These are phyloP conservation scores for Drosophila meridionalis DNA, from an alignment of 2,888 invertebrate species.

Conservation along the genomic window DNA sequence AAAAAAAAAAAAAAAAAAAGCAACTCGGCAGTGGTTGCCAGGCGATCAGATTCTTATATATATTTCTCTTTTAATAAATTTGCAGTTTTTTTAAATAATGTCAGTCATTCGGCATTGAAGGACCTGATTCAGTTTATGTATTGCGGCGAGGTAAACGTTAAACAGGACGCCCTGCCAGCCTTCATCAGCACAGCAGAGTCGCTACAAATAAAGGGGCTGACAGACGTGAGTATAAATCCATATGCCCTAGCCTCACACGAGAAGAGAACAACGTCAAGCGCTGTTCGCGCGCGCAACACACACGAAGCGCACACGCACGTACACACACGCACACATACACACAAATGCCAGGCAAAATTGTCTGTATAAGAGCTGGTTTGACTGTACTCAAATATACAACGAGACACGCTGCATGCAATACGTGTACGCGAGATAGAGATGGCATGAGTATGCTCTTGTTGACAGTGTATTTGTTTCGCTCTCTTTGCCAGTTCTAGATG, in stretches of 20 bases:
- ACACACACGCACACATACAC: slow-evolving; percentile 15
- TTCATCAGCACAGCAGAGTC: slow-evolving; percentile 91
- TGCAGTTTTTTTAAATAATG: slow-evolving; percentile 89
- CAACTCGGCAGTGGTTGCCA: not conserved
- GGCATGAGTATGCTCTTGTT: slow-evolving; percentile 1
- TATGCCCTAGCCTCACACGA: slow-evolving; percentile 9
- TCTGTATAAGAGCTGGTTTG: slow-evolving; percentile 69
- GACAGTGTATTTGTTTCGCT: slow-evolving; percentile 46
- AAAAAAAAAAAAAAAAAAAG: not conserved
- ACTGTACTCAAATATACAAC: slow-evolving; percentile 65
- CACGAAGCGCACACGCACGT: slow-evolving; percentile 9
- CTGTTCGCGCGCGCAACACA: slow-evolving; percentile 53
- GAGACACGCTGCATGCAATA: slow-evolving; percentile 24
- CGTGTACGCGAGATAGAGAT: slow-evolving; percentile 32
- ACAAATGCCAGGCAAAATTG: slow-evolving; percentile 16
- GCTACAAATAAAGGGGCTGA: slow-evolving; percentile 90
- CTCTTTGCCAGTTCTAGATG: not conserved
- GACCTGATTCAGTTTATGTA: slow-evolving; percentile 91
- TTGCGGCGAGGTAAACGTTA: slow-evolving; percentile 90
- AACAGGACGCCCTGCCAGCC: slow-evolving; percentile 90
- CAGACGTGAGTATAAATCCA: slow-evolving; percentile 86
- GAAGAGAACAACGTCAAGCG: slow-evolving; percentile 47
- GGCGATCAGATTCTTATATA: not conserved
- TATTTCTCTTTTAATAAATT: slow-evolving; percentile 24
- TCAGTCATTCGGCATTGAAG: slow-evolving; percentile 89